Conservation (phyloP, 2,888 invertebrate genomes). For the Elysia crispata region DNA sequence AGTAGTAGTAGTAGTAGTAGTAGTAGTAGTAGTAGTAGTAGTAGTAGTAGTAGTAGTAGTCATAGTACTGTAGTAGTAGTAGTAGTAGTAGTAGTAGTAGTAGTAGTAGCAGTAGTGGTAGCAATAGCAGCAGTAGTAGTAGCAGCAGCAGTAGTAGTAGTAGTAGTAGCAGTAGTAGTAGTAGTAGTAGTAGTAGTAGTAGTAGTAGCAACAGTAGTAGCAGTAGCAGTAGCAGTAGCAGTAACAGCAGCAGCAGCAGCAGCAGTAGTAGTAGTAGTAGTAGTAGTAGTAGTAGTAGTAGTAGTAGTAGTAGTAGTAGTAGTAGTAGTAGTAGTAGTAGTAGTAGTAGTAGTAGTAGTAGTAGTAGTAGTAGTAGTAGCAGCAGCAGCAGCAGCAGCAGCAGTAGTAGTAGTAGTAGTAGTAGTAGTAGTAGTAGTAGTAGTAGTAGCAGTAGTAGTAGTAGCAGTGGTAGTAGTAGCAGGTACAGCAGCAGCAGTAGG, state of each 20-base stretch:
- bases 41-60: too few relatives aligned
- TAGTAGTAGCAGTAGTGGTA: background rate
- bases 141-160: background rate
- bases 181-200: too few relatives aligned
- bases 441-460: too few relatives aligned
- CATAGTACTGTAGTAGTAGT: too few relatives aligned
- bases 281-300: slow-evolving; percentile 9
- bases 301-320: slow-evolving; percentile 9
- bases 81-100: background rate
- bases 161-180: background rate
- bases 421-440: background rate
- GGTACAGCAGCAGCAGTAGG: too few relatives aligned
- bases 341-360: slow-evolving; percentile 13
- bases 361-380: background rate
- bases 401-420: background rate
- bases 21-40: background rate
- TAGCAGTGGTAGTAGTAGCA: too few relatives aligned
- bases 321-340: background rate
- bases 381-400: too few relatives aligned
- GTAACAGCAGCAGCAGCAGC: background rate
- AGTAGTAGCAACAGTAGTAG: background rate
- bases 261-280: slow-evolving; percentile 1
- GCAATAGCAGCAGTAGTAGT: background rate
- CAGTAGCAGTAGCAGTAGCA: background rate
- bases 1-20: background rate